Conservation (phyloP, 2,797 vertebrate species). For the Monodelphis domestica region DNA sequence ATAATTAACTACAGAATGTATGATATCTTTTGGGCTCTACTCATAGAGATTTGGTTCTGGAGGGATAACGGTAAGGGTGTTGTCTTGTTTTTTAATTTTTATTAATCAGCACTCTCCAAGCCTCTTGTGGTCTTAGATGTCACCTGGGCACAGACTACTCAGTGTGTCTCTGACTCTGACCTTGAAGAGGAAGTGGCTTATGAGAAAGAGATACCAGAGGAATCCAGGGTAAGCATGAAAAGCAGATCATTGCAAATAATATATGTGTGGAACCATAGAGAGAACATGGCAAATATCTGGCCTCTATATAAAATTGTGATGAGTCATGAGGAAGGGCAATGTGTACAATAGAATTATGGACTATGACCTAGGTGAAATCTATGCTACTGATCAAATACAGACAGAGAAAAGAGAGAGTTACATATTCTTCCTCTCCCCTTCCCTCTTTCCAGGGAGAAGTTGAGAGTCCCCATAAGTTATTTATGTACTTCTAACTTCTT, state of each 20-base stretch:
- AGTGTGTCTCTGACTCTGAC: not conserved
- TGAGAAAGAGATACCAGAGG: not conserved
- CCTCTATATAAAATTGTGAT: not conserved
- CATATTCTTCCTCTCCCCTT: not conserved
- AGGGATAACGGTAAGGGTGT: not conserved
- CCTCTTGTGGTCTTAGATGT: not conserved
- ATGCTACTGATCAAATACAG: not conserved
- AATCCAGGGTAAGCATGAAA: not conserved
- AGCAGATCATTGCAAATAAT: not conserved
- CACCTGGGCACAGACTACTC: not conserved
- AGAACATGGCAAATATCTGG: not conserved
- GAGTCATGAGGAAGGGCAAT: not conserved
- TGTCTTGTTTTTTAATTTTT: not conserved
- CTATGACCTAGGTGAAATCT: not conserved
- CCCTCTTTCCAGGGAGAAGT: not conserved
- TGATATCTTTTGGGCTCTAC: not conserved
- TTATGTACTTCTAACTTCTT: not conserved
- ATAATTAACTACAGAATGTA: constrained; percentile 4
- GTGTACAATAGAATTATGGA: not conserved
- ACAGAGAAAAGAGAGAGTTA: not conserved
- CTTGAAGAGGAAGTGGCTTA: not conserved
- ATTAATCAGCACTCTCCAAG: not conserved
- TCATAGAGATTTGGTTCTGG: not conserved
- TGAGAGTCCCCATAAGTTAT: not conserved
- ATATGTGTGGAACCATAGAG: not conserved